phyloP scores from a whole-genome alignment of 2,888 invertebrate genomes.

The Mallateleia sp. region DNA sequence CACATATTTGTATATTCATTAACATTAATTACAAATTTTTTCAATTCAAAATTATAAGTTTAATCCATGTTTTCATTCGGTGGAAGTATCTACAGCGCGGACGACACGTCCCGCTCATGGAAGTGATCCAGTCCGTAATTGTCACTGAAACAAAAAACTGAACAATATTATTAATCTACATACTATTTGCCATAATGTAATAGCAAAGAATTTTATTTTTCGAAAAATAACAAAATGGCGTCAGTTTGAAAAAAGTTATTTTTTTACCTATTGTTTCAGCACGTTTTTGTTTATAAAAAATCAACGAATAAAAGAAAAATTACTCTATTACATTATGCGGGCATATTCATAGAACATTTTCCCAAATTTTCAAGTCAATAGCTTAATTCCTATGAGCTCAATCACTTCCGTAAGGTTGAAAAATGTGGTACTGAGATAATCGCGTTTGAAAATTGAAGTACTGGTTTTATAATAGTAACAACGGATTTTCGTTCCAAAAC shows the following conservation, averaged over 20 bases:
- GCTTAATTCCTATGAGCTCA: conserved; percentile 3
- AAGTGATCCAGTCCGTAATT: conserved; percentile 20
- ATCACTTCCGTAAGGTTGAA: conserved; percentile 13
- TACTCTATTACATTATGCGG: conserved; percentile 3
- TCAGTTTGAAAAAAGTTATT: conserved; percentile 14
- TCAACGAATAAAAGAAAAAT: too few species aligned
- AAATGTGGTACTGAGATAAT: conserved; percentile 2
- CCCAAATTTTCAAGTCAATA: conserved; percentile 11
- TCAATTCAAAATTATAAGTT: not conserved
- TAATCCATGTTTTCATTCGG: conserved; percentile 5
- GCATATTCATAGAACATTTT: conserved; percentile 4
- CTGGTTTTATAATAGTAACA: conserved; percentile 6
- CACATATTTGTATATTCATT: not conserved
- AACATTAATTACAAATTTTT: not conserved
- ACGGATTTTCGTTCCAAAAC: conserved; percentile 1
- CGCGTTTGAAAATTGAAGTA: conserved; percentile 8
- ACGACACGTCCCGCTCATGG: conserved; percentile 11
- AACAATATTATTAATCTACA: conserved; percentile 13
- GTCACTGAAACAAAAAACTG: conserved; percentile 16
- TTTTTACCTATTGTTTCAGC: conserved; percentile 14
- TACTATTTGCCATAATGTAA: conserved; percentile 17
- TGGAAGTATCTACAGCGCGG: not conserved
- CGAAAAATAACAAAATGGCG: conserved; percentile 17
- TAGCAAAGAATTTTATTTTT: conserved; percentile 15
- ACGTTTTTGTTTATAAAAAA: conserved; percentile 3